Evolutionary conservation across 2,797 vertebrate species (phyloP).

Genomic region (Microchirus variegatus): DNA sequence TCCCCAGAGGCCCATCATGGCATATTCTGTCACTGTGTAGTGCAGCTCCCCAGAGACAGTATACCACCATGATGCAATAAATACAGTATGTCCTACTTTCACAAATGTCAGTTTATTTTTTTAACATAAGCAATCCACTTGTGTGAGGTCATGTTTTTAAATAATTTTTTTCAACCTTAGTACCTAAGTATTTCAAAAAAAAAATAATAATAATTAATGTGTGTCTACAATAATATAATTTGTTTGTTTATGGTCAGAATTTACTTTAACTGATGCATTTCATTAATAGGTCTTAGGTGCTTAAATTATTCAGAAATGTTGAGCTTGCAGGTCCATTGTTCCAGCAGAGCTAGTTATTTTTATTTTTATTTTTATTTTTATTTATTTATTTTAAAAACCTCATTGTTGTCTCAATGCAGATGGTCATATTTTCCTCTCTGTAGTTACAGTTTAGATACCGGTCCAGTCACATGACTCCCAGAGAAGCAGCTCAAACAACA

Average conservation of each 20-base stretch:
- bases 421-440: slow-evolving; percentile 21
- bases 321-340: neutral
- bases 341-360: neutral
- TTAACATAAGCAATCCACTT: too few relatives aligned
- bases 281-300: slow-evolving; percentile 1
- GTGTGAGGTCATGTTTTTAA: too few relatives aligned
- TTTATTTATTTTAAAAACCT: too few relatives aligned
- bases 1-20: slow-evolving; percentile 6
- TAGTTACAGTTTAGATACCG: slow-evolving; percentile 33
- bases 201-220: too few relatives aligned
- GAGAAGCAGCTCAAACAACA: slow-evolving; percentile 56
- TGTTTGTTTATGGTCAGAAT: too few relatives aligned
- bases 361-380: too few relatives aligned
- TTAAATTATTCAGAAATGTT: neutral
- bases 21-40: neutral
- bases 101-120: neutral
- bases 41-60: neutral
- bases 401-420: slow-evolving; percentile 16
- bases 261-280: neutral
- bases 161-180: too few relatives aligned
- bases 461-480: slow-evolving; percentile 45
- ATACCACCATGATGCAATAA: slow-evolving; percentile 4
- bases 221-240: too few relatives aligned
- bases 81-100: neutral
- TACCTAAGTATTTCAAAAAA: too few relatives aligned